phyloP scores from a whole-genome alignment of 2,888 invertebrate species.

The Piscicola geometra region DNA sequence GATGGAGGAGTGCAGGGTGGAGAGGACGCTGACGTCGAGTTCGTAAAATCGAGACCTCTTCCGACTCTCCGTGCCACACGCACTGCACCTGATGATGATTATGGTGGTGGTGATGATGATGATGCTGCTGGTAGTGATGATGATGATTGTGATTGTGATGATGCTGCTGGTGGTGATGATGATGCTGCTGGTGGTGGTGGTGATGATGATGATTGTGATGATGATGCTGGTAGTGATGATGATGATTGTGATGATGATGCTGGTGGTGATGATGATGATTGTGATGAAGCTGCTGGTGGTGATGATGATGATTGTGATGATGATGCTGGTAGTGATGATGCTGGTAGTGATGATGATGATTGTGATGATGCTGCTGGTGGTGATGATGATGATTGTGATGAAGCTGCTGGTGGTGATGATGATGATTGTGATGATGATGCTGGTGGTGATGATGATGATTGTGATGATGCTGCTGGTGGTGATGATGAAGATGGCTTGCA shows the following conservation, averaged over 20 bases:
- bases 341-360: too few relatives aligned
- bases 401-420: background rate
- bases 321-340: conserved; percentile 42
- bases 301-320: conserved; percentile 42
- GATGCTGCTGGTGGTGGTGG: conserved; percentile 55
- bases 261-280: background rate
- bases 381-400: background rate
- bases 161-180: background rate
- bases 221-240: conserved; percentile 41
- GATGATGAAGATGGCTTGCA: background rate
- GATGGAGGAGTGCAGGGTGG: background rate
- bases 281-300: background rate
- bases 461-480: conserved; percentile 42
- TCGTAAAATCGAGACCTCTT: conserved; percentile 63
- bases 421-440: conserved; percentile 42
- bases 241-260: conserved; percentile 42
- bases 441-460: background rate
- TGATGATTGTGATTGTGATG: conserved; percentile 42
- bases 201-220: background rate
- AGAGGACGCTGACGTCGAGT: conserved; percentile 58
- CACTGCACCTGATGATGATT: conserved; percentile 56
- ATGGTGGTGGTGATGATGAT: background rate
- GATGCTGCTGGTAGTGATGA: conserved; percentile 47
- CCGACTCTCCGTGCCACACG: conserved; percentile 60
- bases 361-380: conserved; percentile 54